Evolutionary conservation across 2,888 invertebrate species (phyloP).

Genomic region (Ornithoptera priamus): DNA sequence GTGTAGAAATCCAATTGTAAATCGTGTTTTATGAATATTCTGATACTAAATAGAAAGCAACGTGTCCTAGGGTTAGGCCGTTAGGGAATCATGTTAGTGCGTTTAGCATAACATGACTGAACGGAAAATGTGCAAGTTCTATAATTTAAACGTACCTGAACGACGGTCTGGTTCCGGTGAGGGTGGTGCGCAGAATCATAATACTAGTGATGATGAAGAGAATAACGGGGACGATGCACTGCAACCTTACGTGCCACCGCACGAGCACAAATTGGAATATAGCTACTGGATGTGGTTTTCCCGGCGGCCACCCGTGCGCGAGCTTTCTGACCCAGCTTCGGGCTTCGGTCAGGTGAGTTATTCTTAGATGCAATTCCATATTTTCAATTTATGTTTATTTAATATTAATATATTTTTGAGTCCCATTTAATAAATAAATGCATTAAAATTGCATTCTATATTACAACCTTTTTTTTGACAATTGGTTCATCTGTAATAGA

Average conservation of each 20-base stretch:
- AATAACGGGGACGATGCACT: conserved; percentile 58
- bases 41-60: conserved; percentile 60
- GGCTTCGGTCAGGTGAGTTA: conserved; percentile 72
- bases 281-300: conserved; percentile 96
- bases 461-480: no score
- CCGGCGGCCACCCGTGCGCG: conserved; percentile 75
- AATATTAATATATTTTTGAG: no score
- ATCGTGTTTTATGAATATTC: conserved; percentile 52
- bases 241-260: conserved; percentile 83
- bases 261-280: conserved; percentile 95
- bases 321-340: conserved; percentile 65
- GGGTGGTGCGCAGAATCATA: conserved; percentile 58
- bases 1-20: conserved; percentile 47
- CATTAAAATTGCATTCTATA: no score
- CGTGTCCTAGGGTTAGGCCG: conserved; percentile 78
- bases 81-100: conserved; percentile 75
- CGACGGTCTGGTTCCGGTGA: conserved; percentile 67
- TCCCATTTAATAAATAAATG: no score
- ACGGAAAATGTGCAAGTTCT: conserved; percentile 79
- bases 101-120: conserved; percentile 77
- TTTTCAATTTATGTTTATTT: no score
- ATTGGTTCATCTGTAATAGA: no score
- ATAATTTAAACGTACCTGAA: conserved; percentile 79
- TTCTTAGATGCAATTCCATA: background rate
- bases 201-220: conserved; percentile 60